Base-by-base conservation (phyloP, 2,113 vertebrate genomes). In the Oncorhynchus gorbuscha region DNA sequence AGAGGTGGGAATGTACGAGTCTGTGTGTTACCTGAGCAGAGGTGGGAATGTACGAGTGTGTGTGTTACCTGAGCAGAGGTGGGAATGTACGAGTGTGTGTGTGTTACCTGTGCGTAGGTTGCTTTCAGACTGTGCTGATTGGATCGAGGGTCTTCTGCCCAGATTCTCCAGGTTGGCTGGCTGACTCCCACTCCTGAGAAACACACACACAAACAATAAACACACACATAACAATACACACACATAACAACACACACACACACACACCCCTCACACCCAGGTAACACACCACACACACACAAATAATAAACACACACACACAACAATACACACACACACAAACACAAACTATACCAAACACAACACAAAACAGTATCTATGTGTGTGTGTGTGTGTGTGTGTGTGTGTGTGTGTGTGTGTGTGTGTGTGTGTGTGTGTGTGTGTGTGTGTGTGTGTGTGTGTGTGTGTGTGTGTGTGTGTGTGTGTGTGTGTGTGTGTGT, bases 141-240 rank as follows among this genome's bases (percentile, higher is more conserved):
- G 93, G 73, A 95, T 85, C 0, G 87, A 93, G 93, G 93, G 93
- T 78, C 87, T 88, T 39, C 74, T 72, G 7, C 94, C 93, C 28
- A 94, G 71, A 2, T 87, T 91, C 69, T 96, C 93, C 86, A 97
- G 74, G 76, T 94, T 95, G 2, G 93, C 87, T 3, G 96, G 95
- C 22, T 97, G 94, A 85, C 95, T 97, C 69, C 93, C 95, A 76
- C 94, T 95, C 84, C 93, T 91, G 76, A 64, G 20, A 24, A 49
- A 77, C 18, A 77, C n/a, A 79, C 11, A 62, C 49, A 48, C 72
- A 77, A 51, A 58, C 24, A 28, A 3, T 28, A 70, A n/a, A n/a
- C n/a, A n/a, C 11, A 62, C 49, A 48, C 72, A 77, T 24, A 51
- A 58, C 24, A 28, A 3, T 28, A 70, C 51, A 77, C 16, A 77